Base-by-base conservation (phyloP, 2,888 invertebrate genomes). In the Eupithecia pulchellata region DNA sequence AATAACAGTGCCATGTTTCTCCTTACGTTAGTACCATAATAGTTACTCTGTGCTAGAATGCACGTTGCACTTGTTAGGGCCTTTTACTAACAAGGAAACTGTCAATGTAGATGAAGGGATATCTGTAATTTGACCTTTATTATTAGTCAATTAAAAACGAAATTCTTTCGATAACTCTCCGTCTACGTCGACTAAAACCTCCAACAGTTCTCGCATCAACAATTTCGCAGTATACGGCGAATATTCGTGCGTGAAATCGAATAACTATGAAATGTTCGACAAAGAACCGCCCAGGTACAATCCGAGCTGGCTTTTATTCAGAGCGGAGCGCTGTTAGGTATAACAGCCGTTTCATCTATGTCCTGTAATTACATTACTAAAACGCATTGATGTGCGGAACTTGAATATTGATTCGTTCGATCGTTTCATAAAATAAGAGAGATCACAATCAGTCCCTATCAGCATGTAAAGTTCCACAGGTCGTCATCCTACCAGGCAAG, bases 181-280 rank as follows among this genome's bases (percentile, higher is more conserved):
- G 57, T 57, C 11, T 13, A 9, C 32, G 32, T 20, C 29, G 57
- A 32, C n/a, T 34, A 61, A 34, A 61, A 11, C 25, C 61, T 34
- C 17, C 25, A 60, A 30, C n/a, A 60, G 14, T 36, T 61, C 25
- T 34, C 61, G 61, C 61, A 32, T 25, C 61, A 36, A 36, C 4
- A 20, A 36, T 52, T 20, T 25, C 1, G 25, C 32, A 61, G 34
- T 20, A n/a, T 32, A 61, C 61, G 13, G 61, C 32, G n/a, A 9
- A 61, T 36, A 61, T 61, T 61, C 34, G 34, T 32, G 61, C 34
- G 34, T 61, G 34, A 34, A 61, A 61, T 61, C 61, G 20, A 61
- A 61, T 61, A 60, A 34, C 58, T 58, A 58, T 58, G 58, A n/a
- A n/a, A 58, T 58, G 58, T 58, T 58, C 58, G 2, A 58, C 30